Evolutionary conservation across 2,888 invertebrate species (phyloP).

Genomic region (Hedya salicella): DNA sequence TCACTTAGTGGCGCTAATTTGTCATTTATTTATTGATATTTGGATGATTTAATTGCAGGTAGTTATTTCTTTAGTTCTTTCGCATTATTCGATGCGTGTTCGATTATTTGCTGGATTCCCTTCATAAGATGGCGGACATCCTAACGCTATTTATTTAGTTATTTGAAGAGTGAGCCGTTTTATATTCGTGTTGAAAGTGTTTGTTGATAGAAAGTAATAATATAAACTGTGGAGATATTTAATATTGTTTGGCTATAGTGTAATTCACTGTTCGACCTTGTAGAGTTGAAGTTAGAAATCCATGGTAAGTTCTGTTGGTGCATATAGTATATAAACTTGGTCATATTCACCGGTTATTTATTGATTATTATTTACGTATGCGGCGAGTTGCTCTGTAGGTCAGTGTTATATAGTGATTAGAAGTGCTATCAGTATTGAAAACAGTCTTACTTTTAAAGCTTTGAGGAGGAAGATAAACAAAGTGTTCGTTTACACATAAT

Average conservation of each 20-base stretch:
- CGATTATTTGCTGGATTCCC: constrained; percentile 42
- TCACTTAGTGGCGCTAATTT: constrained; percentile 68
- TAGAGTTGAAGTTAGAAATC: too few relatives aligned
- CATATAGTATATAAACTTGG: not conserved
- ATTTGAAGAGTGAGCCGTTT: constrained; percentile 34
- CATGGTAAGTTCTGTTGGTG: not conserved
- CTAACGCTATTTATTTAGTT: constrained; percentile 42
- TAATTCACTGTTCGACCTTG: not conserved
- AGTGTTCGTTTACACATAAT: too few relatives aligned
- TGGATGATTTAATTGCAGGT: constrained; percentile 51
- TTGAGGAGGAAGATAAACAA: too few relatives aligned
- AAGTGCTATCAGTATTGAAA: constrained; percentile 15
- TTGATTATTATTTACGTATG: constrained; percentile 33
- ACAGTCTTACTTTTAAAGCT: not conserved
- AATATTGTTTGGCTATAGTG: not conserved
- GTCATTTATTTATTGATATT: constrained; percentile 50
- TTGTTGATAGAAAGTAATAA: not conserved
- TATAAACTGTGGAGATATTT: constrained; percentile 1
- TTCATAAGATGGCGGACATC: constrained; percentile 57
- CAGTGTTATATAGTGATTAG: not conserved
- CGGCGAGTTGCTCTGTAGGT: constrained; percentile 18
- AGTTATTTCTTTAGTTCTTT: constrained; percentile 45
- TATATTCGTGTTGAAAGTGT: constrained; percentile 8
- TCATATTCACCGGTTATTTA: constrained; percentile 36
- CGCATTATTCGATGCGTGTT: constrained; percentile 35